A percentile compares a stretch with the other conserved stretches of the same genome.
Conservation (phyloP, 2,113 vertebrate species). For the Brachionichthys hirsutus region DNA sequence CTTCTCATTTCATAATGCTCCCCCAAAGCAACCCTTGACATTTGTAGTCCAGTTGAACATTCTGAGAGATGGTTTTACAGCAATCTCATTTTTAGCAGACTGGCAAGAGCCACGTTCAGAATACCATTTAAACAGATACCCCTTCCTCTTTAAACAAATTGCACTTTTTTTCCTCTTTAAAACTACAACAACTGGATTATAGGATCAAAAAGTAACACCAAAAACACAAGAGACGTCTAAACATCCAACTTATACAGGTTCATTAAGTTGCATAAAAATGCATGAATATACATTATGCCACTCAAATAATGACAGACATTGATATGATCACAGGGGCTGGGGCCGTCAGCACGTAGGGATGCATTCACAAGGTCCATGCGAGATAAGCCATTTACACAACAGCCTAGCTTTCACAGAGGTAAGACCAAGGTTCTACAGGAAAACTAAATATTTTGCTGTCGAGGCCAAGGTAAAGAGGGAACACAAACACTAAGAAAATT, state of each 20-base stretch:
- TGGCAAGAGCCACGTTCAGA: conserved; percentile 63
- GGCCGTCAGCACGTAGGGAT: conserved; percentile 67
- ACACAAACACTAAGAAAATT: conserved; percentile 69
- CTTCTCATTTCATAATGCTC: conserved; percentile 60
- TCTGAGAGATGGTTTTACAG: conserved; percentile 71
- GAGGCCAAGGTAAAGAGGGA: conserved; percentile 64
- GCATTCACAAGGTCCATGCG: conserved; percentile 75
- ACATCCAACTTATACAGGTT: conserved; percentile 78
- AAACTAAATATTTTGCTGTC: conserved; percentile 65
- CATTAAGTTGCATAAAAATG: conserved; percentile 77
- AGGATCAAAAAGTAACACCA: conserved; percentile 73
- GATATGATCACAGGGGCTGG: conserved; percentile 65
- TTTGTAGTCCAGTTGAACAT: conserved; percentile 77
- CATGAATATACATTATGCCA: conserved; percentile 78
- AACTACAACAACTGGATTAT: conserved; percentile 74
- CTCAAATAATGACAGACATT: conserved; percentile 73
- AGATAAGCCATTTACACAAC: conserved; percentile 74
- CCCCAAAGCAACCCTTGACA: conserved; percentile 54
- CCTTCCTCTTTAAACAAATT: conserved; percentile 75
- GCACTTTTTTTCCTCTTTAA: conserved; percentile 71
- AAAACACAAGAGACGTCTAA: conserved; percentile 72
- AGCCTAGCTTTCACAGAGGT: conserved; percentile 73
- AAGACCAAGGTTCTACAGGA: conserved; percentile 70
- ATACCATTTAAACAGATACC: conserved; percentile 56
- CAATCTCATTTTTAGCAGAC: conserved; percentile 74